These are phyloP conservation scores for Ammodytes marinus DNA, from an alignment of 2,113 vertebrate species.

Conservation along the genomic window DNA sequence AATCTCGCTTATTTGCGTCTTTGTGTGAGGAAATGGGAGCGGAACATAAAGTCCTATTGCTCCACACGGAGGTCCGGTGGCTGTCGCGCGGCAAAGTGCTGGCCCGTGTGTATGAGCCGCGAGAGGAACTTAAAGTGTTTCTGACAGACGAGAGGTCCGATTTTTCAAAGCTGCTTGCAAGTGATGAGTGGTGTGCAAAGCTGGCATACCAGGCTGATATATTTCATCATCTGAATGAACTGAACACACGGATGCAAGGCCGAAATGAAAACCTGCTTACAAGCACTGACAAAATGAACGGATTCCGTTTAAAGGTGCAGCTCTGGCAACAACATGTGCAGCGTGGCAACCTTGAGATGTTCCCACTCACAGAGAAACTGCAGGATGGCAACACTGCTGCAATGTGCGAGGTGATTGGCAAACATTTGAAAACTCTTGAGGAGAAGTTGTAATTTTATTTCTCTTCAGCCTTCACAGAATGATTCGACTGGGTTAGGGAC, in stretches of 20 bases:
- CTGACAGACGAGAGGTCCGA: background rate
- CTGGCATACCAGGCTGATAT: constrained; percentile 6
- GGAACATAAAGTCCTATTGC: background rate
- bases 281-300: background rate
- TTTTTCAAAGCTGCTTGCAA: constrained; percentile 16
- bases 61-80: constrained; percentile 1
- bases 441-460: constrained; percentile 32
- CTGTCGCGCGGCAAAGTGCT: background rate
- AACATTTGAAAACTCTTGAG: constrained; percentile 28
- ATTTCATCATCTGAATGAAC: constrained; percentile 8
- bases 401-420: constrained; percentile 2
- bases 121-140: constrained; percentile 5
- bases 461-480: constrained; percentile 17
- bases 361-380: constrained; percentile 23
- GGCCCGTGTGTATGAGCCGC: constrained; percentile 3
- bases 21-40: constrained; percentile 24
- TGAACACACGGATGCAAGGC: constrained; percentile 16
- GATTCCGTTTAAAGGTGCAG: constrained; percentile 4
- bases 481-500: constrained; percentile 57
- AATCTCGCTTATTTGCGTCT: constrained; percentile 14
- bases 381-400: background rate
- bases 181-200: constrained; percentile 15
- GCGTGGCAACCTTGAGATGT: background rate
- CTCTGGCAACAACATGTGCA: constrained; percentile 18
- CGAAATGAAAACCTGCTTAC: constrained; percentile 16